Evolutionary conservation across 2,113 vertebrate species (phyloP).

Genomic region (Heterocephalus glaber): DNA sequence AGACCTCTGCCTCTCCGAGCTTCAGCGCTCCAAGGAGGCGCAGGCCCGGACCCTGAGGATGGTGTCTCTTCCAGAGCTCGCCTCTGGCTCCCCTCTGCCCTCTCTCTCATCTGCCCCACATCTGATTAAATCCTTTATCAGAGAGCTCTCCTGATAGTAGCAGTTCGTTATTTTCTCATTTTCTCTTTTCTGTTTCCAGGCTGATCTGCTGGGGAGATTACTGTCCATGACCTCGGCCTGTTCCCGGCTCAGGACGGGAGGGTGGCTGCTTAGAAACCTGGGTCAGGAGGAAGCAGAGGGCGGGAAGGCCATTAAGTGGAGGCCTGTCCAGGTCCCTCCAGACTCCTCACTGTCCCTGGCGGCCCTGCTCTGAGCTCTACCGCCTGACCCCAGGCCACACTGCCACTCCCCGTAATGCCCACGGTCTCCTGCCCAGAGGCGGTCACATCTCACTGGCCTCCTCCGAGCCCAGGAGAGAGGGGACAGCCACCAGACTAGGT

Average conservation of each 20-base stretch:
- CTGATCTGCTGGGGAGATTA: constrained; percentile 10
- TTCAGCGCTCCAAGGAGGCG: neutral
- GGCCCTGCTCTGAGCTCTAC: neutral
- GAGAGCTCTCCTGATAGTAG: constrained; percentile 22
- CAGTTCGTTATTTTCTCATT: constrained; percentile 50
- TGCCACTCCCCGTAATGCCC: neutral
- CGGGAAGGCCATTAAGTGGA: neutral
- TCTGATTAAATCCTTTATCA: constrained; percentile 60
- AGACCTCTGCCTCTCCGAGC: neutral
- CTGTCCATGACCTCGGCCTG: neutral
- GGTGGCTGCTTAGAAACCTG: neutral
- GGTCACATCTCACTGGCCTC: neutral
- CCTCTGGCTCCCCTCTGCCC: neutral
- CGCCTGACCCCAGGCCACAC: neutral
- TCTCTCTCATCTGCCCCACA: neutral
- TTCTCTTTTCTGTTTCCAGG: constrained; percentile 55
- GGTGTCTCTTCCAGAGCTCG: neutral
- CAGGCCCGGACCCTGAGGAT: neutral
- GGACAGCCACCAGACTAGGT: fast-evolving
- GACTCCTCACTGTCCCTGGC: neutral
- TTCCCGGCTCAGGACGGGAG: neutral
- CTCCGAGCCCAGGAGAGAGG: neutral
- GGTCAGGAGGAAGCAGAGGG: neutral
- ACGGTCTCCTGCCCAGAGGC: neutral
- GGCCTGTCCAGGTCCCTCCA: neutral